Percentiles rank a stretch among this genome's conserved stretches.
phyloP scores from a whole-genome alignment of 1,140 invertebrate genomes.

The Hydropsyche tenuis region DNA sequence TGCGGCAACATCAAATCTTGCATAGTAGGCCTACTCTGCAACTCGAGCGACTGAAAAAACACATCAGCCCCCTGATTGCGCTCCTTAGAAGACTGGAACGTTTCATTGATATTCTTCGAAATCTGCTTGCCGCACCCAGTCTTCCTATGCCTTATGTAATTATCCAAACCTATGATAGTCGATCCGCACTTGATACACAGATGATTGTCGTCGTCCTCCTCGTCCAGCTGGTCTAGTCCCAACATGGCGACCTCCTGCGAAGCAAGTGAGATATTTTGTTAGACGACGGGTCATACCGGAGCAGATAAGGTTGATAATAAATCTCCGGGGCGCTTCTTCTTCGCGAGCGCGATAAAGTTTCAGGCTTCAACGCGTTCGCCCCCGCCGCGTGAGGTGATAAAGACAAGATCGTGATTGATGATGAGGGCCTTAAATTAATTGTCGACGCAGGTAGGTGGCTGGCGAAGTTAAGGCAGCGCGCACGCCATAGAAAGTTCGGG shows the following conservation, averaged over 20 bases:
- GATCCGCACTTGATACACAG: slow-evolving; percentile 84
- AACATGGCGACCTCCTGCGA: slow-evolving; percentile 38
- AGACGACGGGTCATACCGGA: slow-evolving; percentile 46
- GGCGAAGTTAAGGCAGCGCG: slow-evolving; percentile 41
- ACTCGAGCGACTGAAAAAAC: slow-evolving; percentile 84
- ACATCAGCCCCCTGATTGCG: slow-evolving; percentile 76
- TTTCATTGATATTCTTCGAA: slow-evolving; percentile 52
- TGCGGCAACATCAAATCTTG: slow-evolving; percentile 49
- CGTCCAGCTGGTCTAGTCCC: slow-evolving; percentile 52
- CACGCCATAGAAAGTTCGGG: slow-evolving; percentile 44
- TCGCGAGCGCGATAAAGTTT: slow-evolving; percentile 47
- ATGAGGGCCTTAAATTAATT: slow-evolving; percentile 51
- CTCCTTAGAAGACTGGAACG: slow-evolving; percentile 52
- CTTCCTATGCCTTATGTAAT: slow-evolving; percentile 83
- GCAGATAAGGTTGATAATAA: slow-evolving; percentile 50
- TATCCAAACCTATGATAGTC: slow-evolving; percentile 79
- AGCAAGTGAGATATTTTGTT: slow-evolving; percentile 39
- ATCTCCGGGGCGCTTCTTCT: slow-evolving; percentile 44
- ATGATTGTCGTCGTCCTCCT: slow-evolving; percentile 79
- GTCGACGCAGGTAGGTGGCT: slow-evolving; percentile 45
- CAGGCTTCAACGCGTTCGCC: slow-evolving; percentile 46
- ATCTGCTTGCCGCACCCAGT: slow-evolving; percentile 63
- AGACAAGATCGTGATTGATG: slow-evolving; percentile 50
- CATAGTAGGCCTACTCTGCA: slow-evolving; percentile 71
- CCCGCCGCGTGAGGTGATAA: slow-evolving; percentile 46